Conservation (phyloP, 35 echinoderm and acorn worm genomes). For the Apostichopus californicus region DNA sequence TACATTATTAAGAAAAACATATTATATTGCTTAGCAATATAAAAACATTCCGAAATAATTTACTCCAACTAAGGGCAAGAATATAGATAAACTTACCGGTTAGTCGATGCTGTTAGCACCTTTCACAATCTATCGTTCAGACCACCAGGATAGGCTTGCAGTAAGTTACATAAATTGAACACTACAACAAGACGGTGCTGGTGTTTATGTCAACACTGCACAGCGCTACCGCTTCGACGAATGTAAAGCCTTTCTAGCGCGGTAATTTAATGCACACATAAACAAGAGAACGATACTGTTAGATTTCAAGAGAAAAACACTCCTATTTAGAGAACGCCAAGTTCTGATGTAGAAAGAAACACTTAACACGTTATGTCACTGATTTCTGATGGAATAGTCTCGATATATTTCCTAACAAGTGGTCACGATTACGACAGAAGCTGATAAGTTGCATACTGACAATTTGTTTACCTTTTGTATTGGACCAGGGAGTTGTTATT, state of each 20-base stretch:
- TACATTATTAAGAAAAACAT: too few species aligned
- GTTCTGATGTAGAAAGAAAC: not conserved
- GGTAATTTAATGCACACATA: not conserved
- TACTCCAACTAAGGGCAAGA: too few species aligned
- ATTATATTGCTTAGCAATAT: too few species aligned
- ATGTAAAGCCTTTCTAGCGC: not conserved
- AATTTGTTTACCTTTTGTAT: not conserved
- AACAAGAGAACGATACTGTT: not conserved
- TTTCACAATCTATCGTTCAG: too few species aligned
- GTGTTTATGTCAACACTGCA: not conserved
- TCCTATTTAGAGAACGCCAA: not conserved
- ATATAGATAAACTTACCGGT: too few species aligned
- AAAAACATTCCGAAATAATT: too few species aligned
- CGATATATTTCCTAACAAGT: slow-evolving; percentile 1
- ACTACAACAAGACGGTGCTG: not conserved
- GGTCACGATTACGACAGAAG: not conserved
- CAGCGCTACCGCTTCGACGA: not conserved
- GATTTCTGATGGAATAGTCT: not conserved
- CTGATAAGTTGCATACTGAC: not conserved
- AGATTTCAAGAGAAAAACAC: not conserved
- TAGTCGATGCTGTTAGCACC: too few species aligned
- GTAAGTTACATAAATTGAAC: too few species aligned
- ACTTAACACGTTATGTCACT: not conserved
- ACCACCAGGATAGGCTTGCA: too few species aligned
- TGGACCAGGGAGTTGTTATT: not conserved